Evolutionary conservation across 2,113 vertebrate genomes (phyloP).

Genomic region (Serranochromis macrocephalus): DNA sequence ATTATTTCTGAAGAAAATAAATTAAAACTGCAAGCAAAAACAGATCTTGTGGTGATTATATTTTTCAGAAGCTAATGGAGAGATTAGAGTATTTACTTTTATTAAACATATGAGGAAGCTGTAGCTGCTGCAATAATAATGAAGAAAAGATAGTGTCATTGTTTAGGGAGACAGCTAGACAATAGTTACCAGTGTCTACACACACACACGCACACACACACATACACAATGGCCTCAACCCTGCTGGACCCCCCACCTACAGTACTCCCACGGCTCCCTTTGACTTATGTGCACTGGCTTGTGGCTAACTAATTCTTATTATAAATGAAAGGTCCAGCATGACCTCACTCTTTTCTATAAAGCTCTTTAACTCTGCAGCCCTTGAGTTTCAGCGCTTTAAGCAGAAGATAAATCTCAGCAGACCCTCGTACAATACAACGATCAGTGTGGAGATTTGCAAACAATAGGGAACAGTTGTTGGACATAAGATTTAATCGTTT

Average conservation of each 20-base stretch:
- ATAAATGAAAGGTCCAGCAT: conserved; percentile 57
- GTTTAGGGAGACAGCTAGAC: conserved; percentile 29
- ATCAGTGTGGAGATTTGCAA: background rate
- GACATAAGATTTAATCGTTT: background rate
- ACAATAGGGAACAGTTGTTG: conserved; percentile 21
- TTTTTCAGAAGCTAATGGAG: conserved; percentile 10
- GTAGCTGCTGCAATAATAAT: conserved; percentile 19
- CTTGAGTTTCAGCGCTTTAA: conserved; percentile 4
- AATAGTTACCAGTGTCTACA: conserved; percentile 26
- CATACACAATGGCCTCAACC: conserved; percentile 28
- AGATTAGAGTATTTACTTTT: conserved; percentile 37
- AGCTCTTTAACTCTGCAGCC: conserved; percentile 33
- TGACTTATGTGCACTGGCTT: conserved; percentile 65
- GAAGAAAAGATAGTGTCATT: conserved; percentile 11
- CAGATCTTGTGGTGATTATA: background rate
- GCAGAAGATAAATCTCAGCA: conserved; percentile 23
- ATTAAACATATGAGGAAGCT: background rate
- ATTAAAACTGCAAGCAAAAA: background rate
- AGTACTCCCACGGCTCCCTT: conserved; percentile 53
- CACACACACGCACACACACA: background rate
- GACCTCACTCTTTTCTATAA: conserved; percentile 52
- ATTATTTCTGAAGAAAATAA: background rate
- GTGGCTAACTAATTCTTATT: conserved; percentile 66
- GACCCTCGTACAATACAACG: background rate
- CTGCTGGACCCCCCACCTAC: conserved; percentile 53